Base-by-base conservation (phyloP, 2,113 vertebrate genomes). In the Gambusia affinis region DNA sequence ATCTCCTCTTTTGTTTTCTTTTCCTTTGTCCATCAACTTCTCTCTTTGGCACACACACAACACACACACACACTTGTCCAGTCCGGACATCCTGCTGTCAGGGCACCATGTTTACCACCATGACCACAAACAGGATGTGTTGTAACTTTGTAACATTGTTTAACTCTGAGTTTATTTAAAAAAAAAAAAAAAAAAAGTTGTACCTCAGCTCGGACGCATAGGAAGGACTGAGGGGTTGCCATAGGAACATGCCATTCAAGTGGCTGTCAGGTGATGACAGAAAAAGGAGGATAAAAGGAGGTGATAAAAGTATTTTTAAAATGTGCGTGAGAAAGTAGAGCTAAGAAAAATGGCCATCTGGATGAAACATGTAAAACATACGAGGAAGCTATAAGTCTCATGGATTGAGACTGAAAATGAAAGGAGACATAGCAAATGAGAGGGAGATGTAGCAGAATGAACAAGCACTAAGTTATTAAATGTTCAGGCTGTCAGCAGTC, bases 11-110 rank as follows among this genome's bases (percentile, higher is more conserved):
- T 7, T 24, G 66, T 68, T 17, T 31, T 19, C 61, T 66, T 67
- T 79, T 75, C 67, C 51, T 72, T 47, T 62, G 44, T 75, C 60
- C 69, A 2, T 60, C 37, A 72, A 30, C 4, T 3, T 4, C 1
- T 28, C 31, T 29, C 39, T 22, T 22, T 35, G 39, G 4, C 37
- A 42, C 39, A 42, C 39, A 42, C 37, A 39, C 11, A 8, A 39
- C 37, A 44, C 44, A 39, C 60, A 22, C 27, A 12, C 61, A 60
- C 61, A 70, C 31, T 37, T 22, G 51, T 79, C 54, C 67, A 60
- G 66, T 65, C 73, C 86, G 87, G 87, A 89, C 79, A 86, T 92
- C 87, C 86, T 85, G 76, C 82, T 84, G 85, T 89, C 83, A 84
- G 82, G 77, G 80, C 75, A 81, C 81, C 65, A 60, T 75, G 65